A percentile compares a stretch with the other conserved stretches of the same genome.
Evolutionary conservation across 2,113 vertebrate genomes (phyloP).

Genomic region (Bungarus multicinctus): DNA sequence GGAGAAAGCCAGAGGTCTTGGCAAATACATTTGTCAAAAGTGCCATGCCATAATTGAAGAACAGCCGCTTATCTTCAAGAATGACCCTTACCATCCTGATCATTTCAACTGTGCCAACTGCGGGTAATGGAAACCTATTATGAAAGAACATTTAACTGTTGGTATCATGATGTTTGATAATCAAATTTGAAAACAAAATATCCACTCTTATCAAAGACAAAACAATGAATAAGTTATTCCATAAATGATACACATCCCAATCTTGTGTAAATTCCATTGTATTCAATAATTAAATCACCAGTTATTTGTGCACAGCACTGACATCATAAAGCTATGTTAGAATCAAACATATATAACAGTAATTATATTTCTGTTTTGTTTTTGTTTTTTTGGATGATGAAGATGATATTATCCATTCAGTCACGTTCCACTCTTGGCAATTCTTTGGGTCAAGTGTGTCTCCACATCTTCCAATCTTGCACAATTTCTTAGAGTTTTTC

Average conservation of each 20-base stretch:
- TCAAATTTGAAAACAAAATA: background rate
- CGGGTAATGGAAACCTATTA: slow-evolving; percentile 75
- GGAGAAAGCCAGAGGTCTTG: slow-evolving; percentile 92
- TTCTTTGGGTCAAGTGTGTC: background rate
- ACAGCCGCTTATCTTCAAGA: slow-evolving; percentile 94
- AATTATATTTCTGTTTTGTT: background rate
- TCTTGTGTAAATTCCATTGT: background rate
- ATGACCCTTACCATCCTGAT: slow-evolving; percentile 97
- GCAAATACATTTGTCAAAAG: slow-evolving; percentile 98
- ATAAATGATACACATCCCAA: background rate
- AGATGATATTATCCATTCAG: background rate
- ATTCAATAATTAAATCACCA: background rate
- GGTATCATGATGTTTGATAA: background rate
- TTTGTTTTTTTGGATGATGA: background rate
- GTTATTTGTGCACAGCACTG: background rate
- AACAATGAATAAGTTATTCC: background rate
- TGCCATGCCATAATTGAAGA: slow-evolving; percentile 97
- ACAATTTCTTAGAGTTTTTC: background rate
- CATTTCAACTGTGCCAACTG: slow-evolving; percentile 98
- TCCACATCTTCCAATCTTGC: background rate
- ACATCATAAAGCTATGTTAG: background rate
- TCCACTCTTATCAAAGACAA: background rate
- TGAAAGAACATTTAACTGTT: slow-evolving; percentile 15
- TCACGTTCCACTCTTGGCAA: background rate
- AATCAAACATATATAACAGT: background rate